phyloP scores from a whole-genome alignment of 2,113 vertebrate genomes.

The Mohoua ochrocephala region DNA sequence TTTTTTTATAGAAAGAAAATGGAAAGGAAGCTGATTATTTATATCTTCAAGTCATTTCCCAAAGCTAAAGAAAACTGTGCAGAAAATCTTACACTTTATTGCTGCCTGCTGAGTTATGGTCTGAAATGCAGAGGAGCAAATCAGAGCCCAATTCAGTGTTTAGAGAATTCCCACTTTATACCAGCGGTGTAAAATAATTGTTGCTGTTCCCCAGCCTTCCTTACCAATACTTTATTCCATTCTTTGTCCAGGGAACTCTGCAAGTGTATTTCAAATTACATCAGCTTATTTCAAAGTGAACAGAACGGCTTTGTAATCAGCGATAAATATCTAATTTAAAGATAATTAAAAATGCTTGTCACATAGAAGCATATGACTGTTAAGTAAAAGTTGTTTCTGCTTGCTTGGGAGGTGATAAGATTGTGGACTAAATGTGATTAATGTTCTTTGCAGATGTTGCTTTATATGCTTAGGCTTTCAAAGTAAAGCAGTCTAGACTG shows the following conservation, averaged over 20 bases:
- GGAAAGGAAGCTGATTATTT: background rate
- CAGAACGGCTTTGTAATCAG: background rate
- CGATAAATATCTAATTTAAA: constrained; percentile 37
- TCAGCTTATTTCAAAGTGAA: background rate
- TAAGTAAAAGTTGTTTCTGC: constrained; percentile 59
- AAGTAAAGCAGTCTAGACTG: constrained; percentile 77
- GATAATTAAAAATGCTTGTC: background rate
- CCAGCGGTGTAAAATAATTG: background rate
- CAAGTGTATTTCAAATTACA: background rate
- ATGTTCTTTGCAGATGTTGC: constrained; percentile 79
- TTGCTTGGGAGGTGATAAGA: constrained; percentile 62
- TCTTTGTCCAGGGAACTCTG: background rate
- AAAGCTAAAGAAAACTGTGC: background rate
- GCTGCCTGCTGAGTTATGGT: background rate
- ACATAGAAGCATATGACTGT: constrained; percentile 7
- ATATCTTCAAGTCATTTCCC: background rate
- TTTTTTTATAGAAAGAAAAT: background rate
- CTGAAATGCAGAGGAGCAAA: background rate
- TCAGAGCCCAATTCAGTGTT: background rate
- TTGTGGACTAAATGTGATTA: constrained; percentile 72
- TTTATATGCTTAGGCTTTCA: constrained; percentile 75
- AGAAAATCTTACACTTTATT: background rate
- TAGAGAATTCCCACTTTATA: background rate
- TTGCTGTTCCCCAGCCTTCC: background rate
- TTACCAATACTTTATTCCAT: background rate